phyloP scores from a whole-genome alignment of 2,888 invertebrate genomes.

The Heliconius erato region DNA sequence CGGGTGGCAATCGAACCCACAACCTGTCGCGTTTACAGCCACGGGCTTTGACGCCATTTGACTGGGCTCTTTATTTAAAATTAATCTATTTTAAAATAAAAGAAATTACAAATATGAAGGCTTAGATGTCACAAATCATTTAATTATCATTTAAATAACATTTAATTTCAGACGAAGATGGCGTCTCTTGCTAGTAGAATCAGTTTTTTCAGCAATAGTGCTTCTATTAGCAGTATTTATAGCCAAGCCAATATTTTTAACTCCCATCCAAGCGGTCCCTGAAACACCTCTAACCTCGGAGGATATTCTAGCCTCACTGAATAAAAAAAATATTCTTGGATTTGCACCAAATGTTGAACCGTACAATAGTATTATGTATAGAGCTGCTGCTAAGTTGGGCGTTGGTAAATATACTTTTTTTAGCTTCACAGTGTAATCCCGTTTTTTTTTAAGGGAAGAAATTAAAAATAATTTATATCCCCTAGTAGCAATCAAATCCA shows the following conservation, averaged over 20 bases:
- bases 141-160: neutral
- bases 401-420: conserved; percentile 53
- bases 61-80: too few relatives aligned
- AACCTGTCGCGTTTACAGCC: too few relatives aligned
- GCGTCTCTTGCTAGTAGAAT: conserved; percentile 63
- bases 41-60: too few relatives aligned
- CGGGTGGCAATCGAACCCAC: too few relatives aligned
- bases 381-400: conserved; percentile 59
- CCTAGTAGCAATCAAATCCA: neutral
- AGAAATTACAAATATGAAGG: too few relatives aligned
- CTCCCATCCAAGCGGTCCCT: conserved; percentile 66
- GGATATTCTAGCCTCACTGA: conserved; percentile 62
- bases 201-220: conserved; percentile 61
- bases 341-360: conserved; percentile 65
- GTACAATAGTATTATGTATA: conserved; percentile 62
- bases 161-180: conserved; percentile 67
- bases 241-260: conserved; percentile 75
- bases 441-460: too few relatives aligned
- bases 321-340: conserved; percentile 63
- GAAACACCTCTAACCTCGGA: conserved; percentile 59
- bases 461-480: neutral
- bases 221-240: conserved; percentile 63
- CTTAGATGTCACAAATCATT: too few relatives aligned
- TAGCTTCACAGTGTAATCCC: neutral
- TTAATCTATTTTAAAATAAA: too few relatives aligned